Evolutionary conservation across 2,113 vertebrate species (phyloP), one percentile per base, ranked within the genome.

Genomic region (Xyliphius kryptos): DNA sequence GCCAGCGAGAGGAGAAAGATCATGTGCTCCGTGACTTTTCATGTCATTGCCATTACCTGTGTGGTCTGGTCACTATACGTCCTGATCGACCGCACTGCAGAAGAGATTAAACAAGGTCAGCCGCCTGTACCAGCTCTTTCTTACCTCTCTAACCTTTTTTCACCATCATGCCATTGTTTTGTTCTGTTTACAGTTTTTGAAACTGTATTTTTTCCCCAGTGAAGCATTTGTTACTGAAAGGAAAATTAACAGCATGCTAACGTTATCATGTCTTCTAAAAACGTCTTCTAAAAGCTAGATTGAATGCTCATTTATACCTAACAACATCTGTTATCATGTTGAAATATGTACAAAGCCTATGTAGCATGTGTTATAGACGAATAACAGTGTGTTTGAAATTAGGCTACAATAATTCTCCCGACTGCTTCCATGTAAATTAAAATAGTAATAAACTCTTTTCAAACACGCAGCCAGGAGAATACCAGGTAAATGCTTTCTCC

Each of bases 21-120:
- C 71, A 87, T 94, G 88, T 99, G 93, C 76, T 99, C 96, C 0
- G 96, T 99, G 72, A 94, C 92, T 21, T 98, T 99, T 85, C 96
- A 99, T 60, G 72, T 97, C 83, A 94, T 99, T 49, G 96, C 96
- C 80, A 97, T 99, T 85, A 97, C 95, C 56, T 99, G 96, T 2
- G 96, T 99, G 69, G 92, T 98, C 69, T 99, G 96, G 95, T 99
- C 96, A 32, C 88, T 99, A 38, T 98, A 99, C 1, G 96, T 99
- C 67, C 92, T 99, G 62, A 99, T 99, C 54, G 95, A 99, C 86
- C 90, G 96, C 38, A 99, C 96, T 0, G 92, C 95, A 2, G 96
- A 98, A 62, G 96, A 99, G 76, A 97, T 99, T 83, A 96, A 84
- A 83, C 88, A 89, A 75, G 95, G 96, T 80, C 89, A 92, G 87